phyloP scores from a whole-genome alignment of 2,113 vertebrate species.

The Prinia subflava region DNA sequence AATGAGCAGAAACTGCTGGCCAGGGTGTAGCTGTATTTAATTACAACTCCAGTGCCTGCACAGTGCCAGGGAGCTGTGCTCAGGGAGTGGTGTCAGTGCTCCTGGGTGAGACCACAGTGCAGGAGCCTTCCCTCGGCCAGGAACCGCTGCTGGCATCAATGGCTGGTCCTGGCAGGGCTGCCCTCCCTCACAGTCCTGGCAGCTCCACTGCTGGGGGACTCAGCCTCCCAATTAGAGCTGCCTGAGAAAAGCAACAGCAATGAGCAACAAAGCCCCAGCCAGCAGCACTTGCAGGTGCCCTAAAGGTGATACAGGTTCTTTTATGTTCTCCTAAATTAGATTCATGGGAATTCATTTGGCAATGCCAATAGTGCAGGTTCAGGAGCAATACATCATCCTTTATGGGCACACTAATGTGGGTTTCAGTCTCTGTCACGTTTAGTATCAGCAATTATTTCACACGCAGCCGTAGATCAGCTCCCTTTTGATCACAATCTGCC shows the following conservation, averaged over 20 bases:
- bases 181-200: accelerated
- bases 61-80: accelerated
- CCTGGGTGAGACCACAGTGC: accelerated
- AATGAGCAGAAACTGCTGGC: not conserved
- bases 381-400: slow-evolving; percentile 51
- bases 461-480: slow-evolving; percentile 24
- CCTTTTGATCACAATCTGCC: slow-evolving; percentile 59
- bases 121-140: accelerated
- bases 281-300: not conserved
- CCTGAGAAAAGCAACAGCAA: not conserved
- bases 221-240: not conserved
- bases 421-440: slow-evolving; percentile 49
- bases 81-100: accelerated
- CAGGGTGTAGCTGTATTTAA: not conserved
- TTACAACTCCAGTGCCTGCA: accelerated
- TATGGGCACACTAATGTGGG: slow-evolving; percentile 30
- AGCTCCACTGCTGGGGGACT: not conserved
- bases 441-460: slow-evolving; percentile 35
- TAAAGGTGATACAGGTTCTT: not conserved
- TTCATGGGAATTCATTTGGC: not conserved
- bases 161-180: not conserved
- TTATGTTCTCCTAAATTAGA: slow-evolving; percentile 52
- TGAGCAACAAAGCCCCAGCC: not conserved
- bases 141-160: accelerated
- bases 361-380: not conserved